Percentiles rank a stretch among this genome's conserved stretches.
phyloP scores from a whole-genome alignment of 2,113 vertebrate species.

The Chunga burmeisteri region DNA sequence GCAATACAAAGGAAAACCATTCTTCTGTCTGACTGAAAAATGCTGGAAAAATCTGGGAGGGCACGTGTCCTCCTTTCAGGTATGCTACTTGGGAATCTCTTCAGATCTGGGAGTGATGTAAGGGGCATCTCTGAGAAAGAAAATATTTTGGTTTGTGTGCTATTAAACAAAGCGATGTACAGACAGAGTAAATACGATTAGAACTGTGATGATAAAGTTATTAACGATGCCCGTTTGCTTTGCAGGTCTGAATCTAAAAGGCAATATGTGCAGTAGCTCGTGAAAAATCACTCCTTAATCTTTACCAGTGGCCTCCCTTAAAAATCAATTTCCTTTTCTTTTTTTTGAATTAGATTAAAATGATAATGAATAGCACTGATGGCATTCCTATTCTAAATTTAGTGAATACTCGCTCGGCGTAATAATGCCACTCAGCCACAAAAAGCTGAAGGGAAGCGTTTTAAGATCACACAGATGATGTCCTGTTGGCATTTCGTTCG shows the following conservation, averaged over 20 bases:
- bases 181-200: neutral
- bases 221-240: neutral
- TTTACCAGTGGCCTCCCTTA: neutral
- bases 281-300: neutral
- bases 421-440: neutral
- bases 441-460: neutral
- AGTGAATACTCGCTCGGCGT: neutral
- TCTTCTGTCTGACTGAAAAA: neutral
- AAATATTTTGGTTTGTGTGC: neutral
- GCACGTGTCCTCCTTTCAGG: fast-evolving
- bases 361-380: neutral
- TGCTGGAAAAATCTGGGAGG: neutral
- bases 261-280: neutral
- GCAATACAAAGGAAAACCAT: neutral
- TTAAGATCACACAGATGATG: neutral
- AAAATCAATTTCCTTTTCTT: constrained; percentile 37
- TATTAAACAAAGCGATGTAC: neutral
- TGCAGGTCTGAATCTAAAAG: neutral
- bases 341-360: neutral
- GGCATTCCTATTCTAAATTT: neutral
- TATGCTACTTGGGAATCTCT: neutral
- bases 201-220: neutral
- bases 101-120: neutral
- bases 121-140: neutral
- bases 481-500: neutral